Evolutionary conservation across 2,797 vertebrate species (phyloP).

Genomic region (Danio jaintianensis): DNA sequence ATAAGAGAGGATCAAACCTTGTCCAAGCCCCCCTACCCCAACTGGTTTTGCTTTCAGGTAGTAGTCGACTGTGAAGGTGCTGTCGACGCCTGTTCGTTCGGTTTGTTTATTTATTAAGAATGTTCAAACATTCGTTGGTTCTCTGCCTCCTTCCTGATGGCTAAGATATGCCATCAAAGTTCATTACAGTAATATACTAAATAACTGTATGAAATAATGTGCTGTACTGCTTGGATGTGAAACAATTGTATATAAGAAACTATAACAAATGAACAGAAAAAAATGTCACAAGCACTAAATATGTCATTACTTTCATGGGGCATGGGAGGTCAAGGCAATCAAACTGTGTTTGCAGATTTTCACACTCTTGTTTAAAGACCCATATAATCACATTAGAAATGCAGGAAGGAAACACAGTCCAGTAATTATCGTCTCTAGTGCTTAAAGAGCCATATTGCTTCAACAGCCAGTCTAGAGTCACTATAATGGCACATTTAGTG

Average conservation of each 20-base stretch:
- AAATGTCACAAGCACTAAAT: conserved; percentile 12
- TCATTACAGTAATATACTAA: not conserved
- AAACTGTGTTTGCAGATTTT: conserved; percentile 1
- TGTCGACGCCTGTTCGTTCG: no score
- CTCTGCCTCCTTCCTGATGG: no score
- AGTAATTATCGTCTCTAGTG: conserved; percentile 5
- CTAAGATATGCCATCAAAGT: no score
- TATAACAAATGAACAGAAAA: not conserved
- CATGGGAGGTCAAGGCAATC: conserved; percentile 19
- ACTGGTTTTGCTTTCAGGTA: no score
- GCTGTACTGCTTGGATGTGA: not conserved
- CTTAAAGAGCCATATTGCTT: not conserved
- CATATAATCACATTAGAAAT: conserved; percentile 19
- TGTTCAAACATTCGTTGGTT: no score
- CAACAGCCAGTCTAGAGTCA: not conserved
- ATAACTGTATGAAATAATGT: not conserved
- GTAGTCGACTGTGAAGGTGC: no score
- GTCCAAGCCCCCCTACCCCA: no score
- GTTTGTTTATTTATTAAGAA: no score
- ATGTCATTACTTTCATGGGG: not conserved
- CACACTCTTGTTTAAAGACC: not conserved
- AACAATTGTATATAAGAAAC: not conserved
- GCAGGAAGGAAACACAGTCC: not conserved
- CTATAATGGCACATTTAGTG: not conserved
- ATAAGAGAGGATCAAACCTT: no score